phyloP scores from a whole-genome alignment of 2,797 vertebrate genomes.

The Trichosurus vulpecula region DNA sequence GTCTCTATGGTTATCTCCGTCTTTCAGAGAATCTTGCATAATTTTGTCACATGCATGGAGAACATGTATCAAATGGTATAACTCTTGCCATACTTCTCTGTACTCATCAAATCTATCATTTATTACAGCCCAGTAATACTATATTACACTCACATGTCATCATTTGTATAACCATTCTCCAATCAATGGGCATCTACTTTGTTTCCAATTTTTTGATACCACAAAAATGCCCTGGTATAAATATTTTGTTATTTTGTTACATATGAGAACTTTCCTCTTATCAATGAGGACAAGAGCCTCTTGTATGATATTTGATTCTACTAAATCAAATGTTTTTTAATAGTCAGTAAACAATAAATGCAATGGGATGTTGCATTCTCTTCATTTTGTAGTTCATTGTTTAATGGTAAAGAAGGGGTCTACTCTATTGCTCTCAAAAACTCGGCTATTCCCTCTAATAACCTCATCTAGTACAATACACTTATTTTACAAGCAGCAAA shows the following conservation, averaged over 20 bases:
- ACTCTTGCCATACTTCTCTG: not conserved
- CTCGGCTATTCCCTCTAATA: not conserved
- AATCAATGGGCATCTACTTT: not conserved
- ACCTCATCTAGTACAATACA: not conserved
- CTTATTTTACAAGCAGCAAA: not conserved
- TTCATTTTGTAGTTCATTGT: not conserved
- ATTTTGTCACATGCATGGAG: not conserved
- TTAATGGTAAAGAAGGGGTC: not conserved
- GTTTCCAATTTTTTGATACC: not conserved
- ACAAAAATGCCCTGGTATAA: not conserved
- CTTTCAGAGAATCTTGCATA: not conserved
- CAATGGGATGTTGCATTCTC: not conserved
- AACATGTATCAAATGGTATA: not conserved
- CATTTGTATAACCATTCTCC: not conserved
- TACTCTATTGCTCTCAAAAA: not conserved
- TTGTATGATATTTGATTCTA: not conserved
- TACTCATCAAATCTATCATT: not conserved
- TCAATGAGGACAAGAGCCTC: not conserved
- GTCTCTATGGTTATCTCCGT: not conserved
- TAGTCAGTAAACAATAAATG: not conserved
- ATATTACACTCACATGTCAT: not conserved
- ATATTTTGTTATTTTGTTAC: not conserved
- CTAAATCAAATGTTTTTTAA: not conserved
- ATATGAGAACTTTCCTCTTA: not conserved
- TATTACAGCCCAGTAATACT: not conserved